Base-by-base conservation (phyloP, 2,888 invertebrate genomes). In the Drosophila barbarae region DNA sequence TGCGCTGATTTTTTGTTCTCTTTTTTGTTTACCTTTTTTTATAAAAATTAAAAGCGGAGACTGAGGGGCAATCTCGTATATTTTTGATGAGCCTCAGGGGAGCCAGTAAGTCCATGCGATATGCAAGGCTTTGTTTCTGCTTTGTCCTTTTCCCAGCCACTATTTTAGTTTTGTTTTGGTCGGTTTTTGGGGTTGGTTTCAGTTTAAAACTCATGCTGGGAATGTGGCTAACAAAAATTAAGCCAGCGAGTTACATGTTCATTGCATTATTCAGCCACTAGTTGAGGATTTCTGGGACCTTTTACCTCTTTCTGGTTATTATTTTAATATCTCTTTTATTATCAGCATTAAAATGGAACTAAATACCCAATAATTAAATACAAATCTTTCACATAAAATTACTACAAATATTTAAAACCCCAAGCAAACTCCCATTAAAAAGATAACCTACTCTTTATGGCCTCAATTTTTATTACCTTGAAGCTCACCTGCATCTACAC, bases 41-140 rank as follows among this genome's bases (percentile, higher is more conserved):
- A 76, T 18, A 72, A 72, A 79, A 77, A 73, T 82, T 79, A 82
- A 78, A 82, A 69, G 61, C 47, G 47, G 44, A 64, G 65, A 41
- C 56, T 38, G 42, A 23, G 42, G 30, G 63, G 21, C 32, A 61
- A 57, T 44, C 63, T 51, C 63, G 63, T 70, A 72, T 61, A 57
- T 74, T 75, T 69, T 70, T 63, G 52, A 73, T 68, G 72, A 63
- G 61, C 70, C 77, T 49, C 74, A 6, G 7, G 76, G 50, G 77
- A 26, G 59, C 56, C 21, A 26, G 50, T 57, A 54, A 64, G 63
- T 68, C 65, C 57, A 55, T 63, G 73, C 47, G 65, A 65, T 65
- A 64, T 65, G 65, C 32, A 39, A 39, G 56, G 46, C 39, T 8
- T 30, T 18, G 23, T 35, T 44, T 32, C 47, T 47, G 44, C 41